Conservation (phyloP, 2,797 vertebrate species). For the Sebastes nivosus region DNA sequence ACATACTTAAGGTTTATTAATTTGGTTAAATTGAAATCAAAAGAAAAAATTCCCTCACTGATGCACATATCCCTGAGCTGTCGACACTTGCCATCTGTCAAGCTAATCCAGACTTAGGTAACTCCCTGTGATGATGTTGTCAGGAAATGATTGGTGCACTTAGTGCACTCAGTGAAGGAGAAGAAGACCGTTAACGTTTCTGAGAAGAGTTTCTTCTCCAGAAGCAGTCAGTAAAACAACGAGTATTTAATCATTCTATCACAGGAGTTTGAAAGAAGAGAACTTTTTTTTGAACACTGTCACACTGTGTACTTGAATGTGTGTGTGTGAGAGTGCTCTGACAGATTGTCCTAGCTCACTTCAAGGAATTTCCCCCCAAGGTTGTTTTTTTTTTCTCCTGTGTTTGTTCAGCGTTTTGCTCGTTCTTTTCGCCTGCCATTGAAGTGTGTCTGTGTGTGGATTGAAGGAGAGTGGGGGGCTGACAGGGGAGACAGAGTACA, state of each 20-base stretch:
- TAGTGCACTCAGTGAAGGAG: neutral
- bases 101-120: conserved; percentile 16
- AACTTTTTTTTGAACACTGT: neutral
- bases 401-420: conserved; percentile 53
- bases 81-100: conserved; percentile 31
- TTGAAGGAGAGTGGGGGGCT: neutral
- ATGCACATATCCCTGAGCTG: conserved; percentile 7
- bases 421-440: conserved; percentile 14
- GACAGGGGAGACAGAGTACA: neutral
- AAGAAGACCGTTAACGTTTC: neutral
- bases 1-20: neutral
- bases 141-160: conserved; percentile 3
- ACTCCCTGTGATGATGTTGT: conserved; percentile 5
- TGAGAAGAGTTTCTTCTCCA: neutral
- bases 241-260: neutral
- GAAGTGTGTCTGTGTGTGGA: conserved; percentile 30
- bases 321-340: conserved; percentile 22
- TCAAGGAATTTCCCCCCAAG: conserved; percentile 64
- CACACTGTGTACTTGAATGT: neutral
- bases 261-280: neutral
- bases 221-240: neutral
- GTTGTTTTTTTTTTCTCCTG: conserved; percentile 24
- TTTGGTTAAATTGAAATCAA: neutral
- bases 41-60: neutral
- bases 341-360: conserved; percentile 50